Evolutionary conservation across 2,888 invertebrate genomes (phyloP).

Genomic region (Furcula furcula): DNA sequence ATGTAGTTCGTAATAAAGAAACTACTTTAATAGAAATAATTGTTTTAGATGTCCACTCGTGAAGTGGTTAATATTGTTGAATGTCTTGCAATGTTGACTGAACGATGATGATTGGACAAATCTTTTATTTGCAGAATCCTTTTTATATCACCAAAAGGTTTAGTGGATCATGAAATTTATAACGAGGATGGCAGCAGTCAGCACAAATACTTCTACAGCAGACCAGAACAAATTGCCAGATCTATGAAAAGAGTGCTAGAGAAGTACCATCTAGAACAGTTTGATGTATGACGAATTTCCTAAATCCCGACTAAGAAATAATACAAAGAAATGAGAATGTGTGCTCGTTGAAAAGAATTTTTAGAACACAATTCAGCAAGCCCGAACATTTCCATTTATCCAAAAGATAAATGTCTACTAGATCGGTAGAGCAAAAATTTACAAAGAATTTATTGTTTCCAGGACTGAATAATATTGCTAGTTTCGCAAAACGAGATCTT

Average conservation of each 20-base stretch:
- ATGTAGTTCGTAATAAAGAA: too few relatives aligned
- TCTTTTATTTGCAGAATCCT: conserved; percentile 74
- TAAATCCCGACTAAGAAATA: conserved; percentile 3
- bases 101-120: too few relatives aligned
- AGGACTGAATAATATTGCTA: conserved; percentile 14
- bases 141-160: conserved; percentile 81
- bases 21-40: too few relatives aligned
- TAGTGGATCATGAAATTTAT: conserved; percentile 76
- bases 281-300: conserved; percentile 49
- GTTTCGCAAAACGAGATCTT: conserved; percentile 9
- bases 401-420: conserved; percentile 14
- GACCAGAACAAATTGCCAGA: conserved; percentile 72
- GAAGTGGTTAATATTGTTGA: too few relatives aligned
- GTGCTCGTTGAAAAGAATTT: not conserved
- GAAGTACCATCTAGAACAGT: conserved; percentile 56
- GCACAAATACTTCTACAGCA: conserved; percentile 81
- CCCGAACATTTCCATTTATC: conserved; percentile 12
- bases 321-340: conserved; percentile 6
- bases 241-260: conserved; percentile 72
- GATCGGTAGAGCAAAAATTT: conserved; percentile 17
- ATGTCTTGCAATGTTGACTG: too few relatives aligned
- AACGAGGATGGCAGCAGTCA: conserved; percentile 82
- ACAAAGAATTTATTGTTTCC: conserved; percentile 26
- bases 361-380: not conserved
- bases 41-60: too few relatives aligned